These are phyloP conservation scores for Drosophila setifemur DNA, from an alignment of 1,140 invertebrate species.

Conservation along the genomic window DNA sequence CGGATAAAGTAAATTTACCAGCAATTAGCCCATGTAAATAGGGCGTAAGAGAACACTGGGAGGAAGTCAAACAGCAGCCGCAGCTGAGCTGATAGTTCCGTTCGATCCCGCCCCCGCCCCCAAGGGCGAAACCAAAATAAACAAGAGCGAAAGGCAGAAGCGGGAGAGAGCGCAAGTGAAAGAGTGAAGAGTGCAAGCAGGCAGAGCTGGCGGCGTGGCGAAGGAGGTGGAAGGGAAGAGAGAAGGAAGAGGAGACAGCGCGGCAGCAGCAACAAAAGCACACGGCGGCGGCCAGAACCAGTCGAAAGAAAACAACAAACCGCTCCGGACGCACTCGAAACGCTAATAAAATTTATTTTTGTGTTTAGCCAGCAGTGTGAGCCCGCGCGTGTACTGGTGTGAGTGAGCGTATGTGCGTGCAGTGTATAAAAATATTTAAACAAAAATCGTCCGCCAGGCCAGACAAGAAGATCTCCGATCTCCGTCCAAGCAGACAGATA, in stretches of 20 bases:
- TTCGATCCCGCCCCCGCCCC: background rate
- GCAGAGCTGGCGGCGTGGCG: too few relatives aligned
- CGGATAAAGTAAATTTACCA: slow-evolving; percentile 47
- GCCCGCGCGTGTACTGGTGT: background rate
- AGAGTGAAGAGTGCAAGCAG: background rate
- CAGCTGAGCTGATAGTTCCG: slow-evolving; percentile 37
- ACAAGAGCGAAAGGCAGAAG: slow-evolving; percentile 40
- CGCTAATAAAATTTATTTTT: slow-evolving; percentile 69
- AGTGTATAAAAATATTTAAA: slow-evolving; percentile 64
- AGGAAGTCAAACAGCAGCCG: slow-evolving; percentile 22
- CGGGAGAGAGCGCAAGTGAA: slow-evolving; percentile 13
- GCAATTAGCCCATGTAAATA: slow-evolving; percentile 62
- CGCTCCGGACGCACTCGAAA: slow-evolving; percentile 44
- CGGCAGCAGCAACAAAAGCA: slow-evolving; percentile 42
- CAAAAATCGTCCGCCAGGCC: slow-evolving; percentile 63
- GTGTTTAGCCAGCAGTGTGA: slow-evolving; percentile 37
- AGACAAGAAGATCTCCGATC: slow-evolving; percentile 33
- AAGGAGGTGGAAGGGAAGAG: slow-evolving; percentile 18
- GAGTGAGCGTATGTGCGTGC: slow-evolving; percentile 12
- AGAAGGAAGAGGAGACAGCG: slow-evolving; percentile 12
- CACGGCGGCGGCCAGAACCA: slow-evolving; percentile 42
- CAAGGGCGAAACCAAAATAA: slow-evolving; percentile 61
- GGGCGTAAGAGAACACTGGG: slow-evolving; percentile 21
- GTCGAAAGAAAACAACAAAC: slow-evolving; percentile 63
- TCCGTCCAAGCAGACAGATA: slow-evolving; percentile 62